Conservation (phyloP, 2,113 vertebrate genomes). For the Calypte anna region DNA sequence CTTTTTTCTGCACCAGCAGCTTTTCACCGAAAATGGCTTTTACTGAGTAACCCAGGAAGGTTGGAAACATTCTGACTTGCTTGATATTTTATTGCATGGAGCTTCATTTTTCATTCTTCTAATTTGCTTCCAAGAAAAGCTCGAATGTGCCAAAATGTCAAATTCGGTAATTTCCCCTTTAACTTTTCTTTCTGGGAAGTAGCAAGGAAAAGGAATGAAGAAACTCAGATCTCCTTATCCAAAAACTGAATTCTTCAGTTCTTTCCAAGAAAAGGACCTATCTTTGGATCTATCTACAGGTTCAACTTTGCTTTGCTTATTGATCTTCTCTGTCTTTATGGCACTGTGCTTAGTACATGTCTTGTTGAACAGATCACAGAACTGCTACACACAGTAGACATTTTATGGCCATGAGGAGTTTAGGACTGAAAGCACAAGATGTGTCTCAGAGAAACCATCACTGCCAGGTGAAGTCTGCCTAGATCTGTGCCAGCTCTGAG, state of each 20-base stretch:
- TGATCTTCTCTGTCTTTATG: neutral
- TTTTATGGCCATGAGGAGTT: slow-evolving; percentile 33
- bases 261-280: neutral
- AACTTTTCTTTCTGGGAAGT: neutral
- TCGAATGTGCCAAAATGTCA: neutral
- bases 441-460: neutral
- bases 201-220: neutral
- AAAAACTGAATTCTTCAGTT: too few relatives aligned
- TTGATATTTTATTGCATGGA: neutral
- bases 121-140: neutral
- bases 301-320: neutral
- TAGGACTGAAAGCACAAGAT: slow-evolving; percentile 3
- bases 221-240: neutral
- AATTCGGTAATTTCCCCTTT: neutral
- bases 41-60: neutral
- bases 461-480: neutral
- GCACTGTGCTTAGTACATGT: slow-evolving; percentile 38
- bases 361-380: neutral
- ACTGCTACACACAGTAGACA: neutral
- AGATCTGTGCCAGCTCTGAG: neutral
- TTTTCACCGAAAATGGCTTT: neutral
- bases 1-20: neutral
- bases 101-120: neutral
- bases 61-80: neutral
- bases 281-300: neutral